Evolutionary conservation across 2,113 vertebrate genomes (phyloP).

Genomic region (Corythornis vintsioides): DNA sequence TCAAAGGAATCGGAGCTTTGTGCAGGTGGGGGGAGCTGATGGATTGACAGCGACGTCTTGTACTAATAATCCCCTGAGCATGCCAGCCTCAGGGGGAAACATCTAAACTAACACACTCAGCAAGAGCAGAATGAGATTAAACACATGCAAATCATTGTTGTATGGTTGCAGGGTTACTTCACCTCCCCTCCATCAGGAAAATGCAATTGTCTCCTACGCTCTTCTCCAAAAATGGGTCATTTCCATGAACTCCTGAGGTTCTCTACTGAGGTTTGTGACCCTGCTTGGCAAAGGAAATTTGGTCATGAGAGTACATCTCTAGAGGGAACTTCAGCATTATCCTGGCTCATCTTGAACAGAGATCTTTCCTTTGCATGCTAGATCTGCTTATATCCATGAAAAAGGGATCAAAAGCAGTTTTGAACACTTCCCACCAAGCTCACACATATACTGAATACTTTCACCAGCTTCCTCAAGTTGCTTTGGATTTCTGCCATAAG

Average conservation of each 20-base stretch:
- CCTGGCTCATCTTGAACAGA: not conserved
- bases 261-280: not conserved
- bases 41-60: not conserved
- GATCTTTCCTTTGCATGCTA: not conserved
- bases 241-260: not conserved
- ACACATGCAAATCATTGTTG: not conserved
- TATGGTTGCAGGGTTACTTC: not conserved
- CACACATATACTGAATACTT: not conserved
- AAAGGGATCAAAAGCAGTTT: not conserved
- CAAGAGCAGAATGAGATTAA: not conserved
- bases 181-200: not conserved
- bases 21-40: rapidly evolving
- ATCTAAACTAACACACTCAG: not conserved
- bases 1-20: not conserved
- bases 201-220: not conserved
- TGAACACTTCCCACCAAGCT: not conserved
- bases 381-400: not conserved
- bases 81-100: not conserved
- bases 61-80: not conserved
- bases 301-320: not conserved
- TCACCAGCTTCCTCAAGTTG: not conserved
- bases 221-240: not conserved
- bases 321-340: not conserved
- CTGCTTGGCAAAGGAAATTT: not conserved
- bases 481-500: not conserved